phyloP scores from a whole-genome alignment of 2,113 vertebrate genomes.

The Bufo gargarizans region DNA sequence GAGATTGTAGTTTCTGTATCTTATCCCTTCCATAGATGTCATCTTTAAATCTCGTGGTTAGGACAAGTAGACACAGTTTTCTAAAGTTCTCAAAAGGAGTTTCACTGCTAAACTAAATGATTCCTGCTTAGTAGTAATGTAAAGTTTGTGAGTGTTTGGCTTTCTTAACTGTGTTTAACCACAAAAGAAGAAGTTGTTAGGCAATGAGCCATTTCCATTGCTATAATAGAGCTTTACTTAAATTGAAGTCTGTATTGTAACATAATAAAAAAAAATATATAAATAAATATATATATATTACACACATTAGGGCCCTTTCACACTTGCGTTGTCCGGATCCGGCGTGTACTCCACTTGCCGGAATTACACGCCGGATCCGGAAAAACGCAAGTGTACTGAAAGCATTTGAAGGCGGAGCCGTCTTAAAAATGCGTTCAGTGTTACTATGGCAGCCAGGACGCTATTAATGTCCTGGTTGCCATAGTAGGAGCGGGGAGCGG shows the following conservation, averaged over 20 bases:
- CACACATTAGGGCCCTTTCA: too few species aligned
- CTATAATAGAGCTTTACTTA: not conserved
- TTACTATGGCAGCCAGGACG: too few species aligned
- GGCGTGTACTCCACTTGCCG: too few species aligned
- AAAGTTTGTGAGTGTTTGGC: not conserved
- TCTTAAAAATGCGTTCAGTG: too few species aligned
- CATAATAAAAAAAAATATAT: not conserved
- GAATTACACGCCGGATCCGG: too few species aligned
- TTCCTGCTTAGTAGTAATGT: not conserved
- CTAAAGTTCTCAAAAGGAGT: not conserved
- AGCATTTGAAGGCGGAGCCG: too few species aligned
- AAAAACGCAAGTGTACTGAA: too few species aligned
- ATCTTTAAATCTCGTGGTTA: not conserved
- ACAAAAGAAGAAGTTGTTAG: constrained; percentile 31
- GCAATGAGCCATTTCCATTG: not conserved
- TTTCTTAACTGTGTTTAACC: not conserved
- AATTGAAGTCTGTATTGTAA: not conserved
- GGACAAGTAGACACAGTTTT: not conserved
- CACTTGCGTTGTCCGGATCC: too few species aligned
- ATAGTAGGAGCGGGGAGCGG: too few species aligned
- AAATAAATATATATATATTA: too few species aligned
- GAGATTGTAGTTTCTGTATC: constrained; percentile 20
- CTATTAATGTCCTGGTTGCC: too few species aligned
- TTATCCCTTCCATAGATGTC: not conserved
- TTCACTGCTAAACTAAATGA: not conserved